These are phyloP conservation scores for Geophilus truncorum DNA, from an alignment of 2,888 invertebrate genomes.

Conservation along the genomic window DNA sequence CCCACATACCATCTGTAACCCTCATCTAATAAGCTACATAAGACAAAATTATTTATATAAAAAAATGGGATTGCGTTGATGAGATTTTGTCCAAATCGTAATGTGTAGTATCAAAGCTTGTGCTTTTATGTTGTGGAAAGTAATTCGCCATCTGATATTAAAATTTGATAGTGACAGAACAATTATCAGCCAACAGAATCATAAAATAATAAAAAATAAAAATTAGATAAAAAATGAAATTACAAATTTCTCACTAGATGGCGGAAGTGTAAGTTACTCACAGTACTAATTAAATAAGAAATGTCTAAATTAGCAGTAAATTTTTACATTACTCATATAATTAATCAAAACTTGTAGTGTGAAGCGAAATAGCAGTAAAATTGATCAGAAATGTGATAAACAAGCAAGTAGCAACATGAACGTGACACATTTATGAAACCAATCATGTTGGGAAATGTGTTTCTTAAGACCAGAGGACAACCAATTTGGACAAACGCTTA, in stretches of 20 bases:
- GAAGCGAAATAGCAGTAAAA: background rate
- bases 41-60: background rate
- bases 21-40: background rate
- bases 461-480: slow-evolving; percentile 20
- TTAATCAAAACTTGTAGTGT: background rate
- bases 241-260: no score
- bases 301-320: background rate
- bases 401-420: slow-evolving; percentile 1
- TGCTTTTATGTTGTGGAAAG: no score
- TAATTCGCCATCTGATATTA: no score
- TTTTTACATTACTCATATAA: background rate
- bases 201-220: background rate
- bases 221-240: no score
- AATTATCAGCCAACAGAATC: no score
- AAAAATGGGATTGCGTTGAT: background rate
- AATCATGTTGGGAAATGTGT: slow-evolving; percentile 16
- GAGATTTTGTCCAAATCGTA: no score
- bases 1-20: background rate
- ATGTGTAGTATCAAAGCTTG: no score
- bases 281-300: background rate
- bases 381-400: slow-evolving; percentile 12
- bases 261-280: no score
- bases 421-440: slow-evolving; percentile 5
- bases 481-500: slow-evolving; percentile 16
- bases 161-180: no score